Percentiles rank a stretch among this genome's conserved stretches.
phyloP scores from a whole-genome alignment of 2,113 vertebrate species.

The Cyrtonyx montezumae region DNA sequence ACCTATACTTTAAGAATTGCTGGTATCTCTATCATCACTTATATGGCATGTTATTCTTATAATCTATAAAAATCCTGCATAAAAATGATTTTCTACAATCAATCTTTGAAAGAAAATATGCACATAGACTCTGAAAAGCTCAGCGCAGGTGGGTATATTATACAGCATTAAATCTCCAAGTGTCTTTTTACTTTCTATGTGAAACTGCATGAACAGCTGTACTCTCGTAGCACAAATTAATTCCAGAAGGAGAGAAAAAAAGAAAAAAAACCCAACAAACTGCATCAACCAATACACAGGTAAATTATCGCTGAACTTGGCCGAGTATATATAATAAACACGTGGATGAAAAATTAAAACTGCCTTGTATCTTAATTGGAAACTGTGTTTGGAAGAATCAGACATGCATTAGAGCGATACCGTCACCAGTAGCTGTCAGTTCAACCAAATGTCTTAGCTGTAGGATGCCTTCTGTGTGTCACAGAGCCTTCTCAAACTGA shows the following conservation, averaged over 20 bases:
- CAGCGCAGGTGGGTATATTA: background rate
- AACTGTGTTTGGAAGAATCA: background rate
- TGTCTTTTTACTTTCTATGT: background rate
- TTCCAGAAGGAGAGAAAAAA: background rate
- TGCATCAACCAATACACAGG: background rate
- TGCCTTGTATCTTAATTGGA: constrained; percentile 19
- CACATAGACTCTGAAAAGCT: background rate
- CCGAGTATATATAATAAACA: background rate
- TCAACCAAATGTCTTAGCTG: constrained; percentile 28
- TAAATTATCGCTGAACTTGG: background rate
- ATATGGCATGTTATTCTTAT: background rate
- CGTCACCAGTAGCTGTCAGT: constrained; percentile 6
- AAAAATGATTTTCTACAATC: background rate
- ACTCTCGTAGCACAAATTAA: background rate
- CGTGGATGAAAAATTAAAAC: constrained; percentile 31
- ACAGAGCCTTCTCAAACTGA: constrained; percentile 29
- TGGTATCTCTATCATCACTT: background rate
- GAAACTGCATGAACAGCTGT: background rate
- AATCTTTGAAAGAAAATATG: background rate
- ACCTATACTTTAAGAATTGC: background rate
- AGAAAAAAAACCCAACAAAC: background rate
- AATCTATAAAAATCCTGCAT: background rate
- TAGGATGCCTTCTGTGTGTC: constrained; percentile 22
- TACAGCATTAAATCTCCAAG: background rate
- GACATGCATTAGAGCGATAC: constrained; percentile 3